A percentile compares a stretch with the other conserved stretches of the same genome.
Evolutionary conservation across 2,113 vertebrate genomes (phyloP).

Genomic region (Scomber scombrus): DNA sequence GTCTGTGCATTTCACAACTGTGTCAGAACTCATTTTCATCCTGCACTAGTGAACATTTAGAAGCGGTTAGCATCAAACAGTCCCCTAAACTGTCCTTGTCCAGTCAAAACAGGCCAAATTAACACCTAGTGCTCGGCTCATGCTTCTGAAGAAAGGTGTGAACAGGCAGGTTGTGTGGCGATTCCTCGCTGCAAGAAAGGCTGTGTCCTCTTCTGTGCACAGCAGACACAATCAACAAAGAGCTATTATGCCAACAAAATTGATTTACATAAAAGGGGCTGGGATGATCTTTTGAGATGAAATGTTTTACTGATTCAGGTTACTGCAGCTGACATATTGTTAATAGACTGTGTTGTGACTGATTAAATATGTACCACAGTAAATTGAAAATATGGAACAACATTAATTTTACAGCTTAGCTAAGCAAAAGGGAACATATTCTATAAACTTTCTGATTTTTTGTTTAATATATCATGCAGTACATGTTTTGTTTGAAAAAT

Average conservation of each 20-base stretch:
- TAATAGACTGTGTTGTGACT: not conserved
- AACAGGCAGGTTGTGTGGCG: constrained; percentile 46
- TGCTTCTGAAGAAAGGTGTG: constrained; percentile 56
- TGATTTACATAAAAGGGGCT: constrained; percentile 29
- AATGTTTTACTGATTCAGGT: constrained; percentile 2
- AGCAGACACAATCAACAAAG: constrained; percentile 23
- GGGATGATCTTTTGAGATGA: not conserved
- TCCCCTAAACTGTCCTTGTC: constrained; percentile 36
- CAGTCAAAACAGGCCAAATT: constrained; percentile 61
- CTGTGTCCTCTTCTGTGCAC: constrained; percentile 1
- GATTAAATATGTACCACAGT: constrained; percentile 1
- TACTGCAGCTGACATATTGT: not conserved
- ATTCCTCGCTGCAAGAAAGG: constrained; percentile 14
- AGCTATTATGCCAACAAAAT: constrained; percentile 6
- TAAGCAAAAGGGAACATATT: not conserved
- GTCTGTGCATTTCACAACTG: constrained; percentile 25
- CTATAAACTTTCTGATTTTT: not conserved
- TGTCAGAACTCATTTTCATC: constrained; percentile 39
- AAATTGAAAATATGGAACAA: constrained; percentile 16
- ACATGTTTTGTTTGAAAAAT: constrained; percentile 31
- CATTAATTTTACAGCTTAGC: not conserved
- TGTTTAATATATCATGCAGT: not conserved
- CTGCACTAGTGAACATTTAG: constrained; percentile 30
- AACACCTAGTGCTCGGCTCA: constrained; percentile 50
- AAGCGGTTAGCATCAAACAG: constrained; percentile 56